Evolutionary conservation across 2,797 vertebrate genomes (phyloP).

Genomic region (Ciconia nigra): DNA sequence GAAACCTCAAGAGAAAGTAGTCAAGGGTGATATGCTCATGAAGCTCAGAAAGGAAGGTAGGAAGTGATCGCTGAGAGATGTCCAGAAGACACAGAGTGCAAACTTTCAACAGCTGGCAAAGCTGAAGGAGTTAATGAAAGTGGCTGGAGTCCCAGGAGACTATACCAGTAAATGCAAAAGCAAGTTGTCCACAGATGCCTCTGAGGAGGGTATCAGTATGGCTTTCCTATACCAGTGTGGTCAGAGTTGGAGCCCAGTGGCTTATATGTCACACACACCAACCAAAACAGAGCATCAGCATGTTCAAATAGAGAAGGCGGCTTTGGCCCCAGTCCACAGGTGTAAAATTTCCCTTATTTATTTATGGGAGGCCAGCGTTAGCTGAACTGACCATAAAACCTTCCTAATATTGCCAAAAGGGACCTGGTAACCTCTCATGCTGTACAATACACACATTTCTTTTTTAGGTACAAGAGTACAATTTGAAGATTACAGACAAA

Average conservation of each 20-base stretch:
- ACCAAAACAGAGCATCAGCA: conserved; percentile 43
- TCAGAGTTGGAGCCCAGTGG: background rate
- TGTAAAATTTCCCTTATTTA: conserved; percentile 60
- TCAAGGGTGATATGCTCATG: background rate
- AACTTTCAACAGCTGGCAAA: background rate
- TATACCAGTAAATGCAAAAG: background rate
- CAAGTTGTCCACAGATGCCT: background rate
- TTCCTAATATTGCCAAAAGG: background rate
- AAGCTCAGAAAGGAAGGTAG: background rate
- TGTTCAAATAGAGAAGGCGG: conserved; percentile 24
- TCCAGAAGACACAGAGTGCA: background rate
- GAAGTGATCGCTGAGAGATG: background rate
- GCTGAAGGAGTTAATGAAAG: background rate
- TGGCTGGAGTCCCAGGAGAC: background rate
- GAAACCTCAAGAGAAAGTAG: background rate
- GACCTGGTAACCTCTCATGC: background rate
- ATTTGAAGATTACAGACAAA: background rate
- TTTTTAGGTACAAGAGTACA: background rate
- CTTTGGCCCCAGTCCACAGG: conserved; percentile 35
- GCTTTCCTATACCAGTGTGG: background rate
- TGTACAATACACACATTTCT: background rate
- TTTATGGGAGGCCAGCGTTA: conserved; percentile 38
- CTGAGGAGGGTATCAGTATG: background rate
- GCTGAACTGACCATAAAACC: conserved; percentile 49
- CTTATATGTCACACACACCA: conserved; percentile 21